A percentile compares a stretch with the other conserved stretches of the same genome.
Conservation (phyloP, 2,113 vertebrate genomes). For the Emydocephalus ijimae region DNA sequence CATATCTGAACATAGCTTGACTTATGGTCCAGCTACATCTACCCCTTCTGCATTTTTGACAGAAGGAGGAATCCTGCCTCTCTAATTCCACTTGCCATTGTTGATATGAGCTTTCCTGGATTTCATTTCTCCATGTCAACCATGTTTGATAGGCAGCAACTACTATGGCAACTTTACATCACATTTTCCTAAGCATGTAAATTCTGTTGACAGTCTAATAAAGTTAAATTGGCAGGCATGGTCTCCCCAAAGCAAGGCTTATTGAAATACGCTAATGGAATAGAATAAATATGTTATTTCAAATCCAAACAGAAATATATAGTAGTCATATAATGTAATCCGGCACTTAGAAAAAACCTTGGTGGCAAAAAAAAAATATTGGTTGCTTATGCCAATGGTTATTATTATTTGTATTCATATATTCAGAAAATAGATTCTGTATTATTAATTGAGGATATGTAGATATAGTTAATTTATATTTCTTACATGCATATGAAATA, state of each 20-base stretch:
- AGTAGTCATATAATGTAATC: constrained; percentile 42
- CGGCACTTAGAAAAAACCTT: constrained; percentile 11
- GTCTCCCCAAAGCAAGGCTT: constrained; percentile 75
- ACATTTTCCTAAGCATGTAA: constrained; percentile 79
- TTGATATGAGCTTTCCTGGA: constrained; percentile 54
- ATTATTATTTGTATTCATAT: not conserved
- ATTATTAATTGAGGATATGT: not conserved
- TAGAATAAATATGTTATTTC: constrained; percentile 74
- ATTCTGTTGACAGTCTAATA: constrained; percentile 80
- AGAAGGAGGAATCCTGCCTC: constrained; percentile 41
- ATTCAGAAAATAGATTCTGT: not conserved
- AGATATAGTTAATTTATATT: not conserved
- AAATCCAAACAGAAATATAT: constrained; percentile 51
- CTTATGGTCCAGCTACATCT: not conserved
- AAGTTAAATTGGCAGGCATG: constrained; percentile 78
- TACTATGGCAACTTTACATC: constrained; percentile 74
- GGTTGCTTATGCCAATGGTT: not conserved
- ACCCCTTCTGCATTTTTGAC: not conserved
- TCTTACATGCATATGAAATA: not conserved
- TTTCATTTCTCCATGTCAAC: constrained; percentile 75
- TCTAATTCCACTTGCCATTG: constrained; percentile 38
- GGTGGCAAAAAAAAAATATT: not conserved
- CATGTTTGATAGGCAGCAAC: constrained; percentile 73
- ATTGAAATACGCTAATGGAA: constrained; percentile 77
- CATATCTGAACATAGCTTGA: not conserved